Evolutionary conservation across 2,797 vertebrate species (phyloP), one percentile per base, ranked within the genome.

Genomic region (Myioborus miniatus): DNA sequence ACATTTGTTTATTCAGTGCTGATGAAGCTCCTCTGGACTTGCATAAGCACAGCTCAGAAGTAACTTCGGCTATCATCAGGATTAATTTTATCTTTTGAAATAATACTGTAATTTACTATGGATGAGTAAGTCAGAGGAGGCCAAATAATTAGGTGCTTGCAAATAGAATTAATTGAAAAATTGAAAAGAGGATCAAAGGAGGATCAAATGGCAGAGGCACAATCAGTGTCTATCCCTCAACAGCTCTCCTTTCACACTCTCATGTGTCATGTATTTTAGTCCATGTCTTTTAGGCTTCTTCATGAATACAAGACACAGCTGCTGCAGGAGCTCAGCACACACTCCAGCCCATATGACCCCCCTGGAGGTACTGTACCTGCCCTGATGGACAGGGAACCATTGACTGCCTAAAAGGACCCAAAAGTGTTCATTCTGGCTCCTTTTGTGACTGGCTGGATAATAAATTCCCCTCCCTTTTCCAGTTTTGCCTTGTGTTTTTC

Each of bases 51-150:
- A 69, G 17, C 17, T 55, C 46, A 90, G 44, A 86, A 87, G 55
- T n/a, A 78, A 69, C 74, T 92, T 19, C 65, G 67, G 36, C 13
- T 89, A 37, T 62, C 20, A 86, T 41, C 62, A 68, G 55, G 20
- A 47, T 69, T 81, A 65, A 83, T 79, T 78, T 62, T 50, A 44
- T 58, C 71, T 49, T 88, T 90, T 68, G 56, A 93, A 96, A 88
- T 39, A 70, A 29, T 86, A 22, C 41, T 67, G 36, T 59, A 63
- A 70, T 67, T 77, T 60, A 52, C 49, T 78, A 53, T 20, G 46
- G 46, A 68, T 37, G 27, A 47, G 20, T 46, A 89, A 87, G 47
- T 26, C 70, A 69, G 55, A 90, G 8, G 26, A 55, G 26, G 26
- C 12, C 39, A 59, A 62, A 76, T 78, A 82, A 65, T 65, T 41